phyloP scores from a whole-genome alignment of 2,113 vertebrate genomes.

The Ailurus styani region DNA sequence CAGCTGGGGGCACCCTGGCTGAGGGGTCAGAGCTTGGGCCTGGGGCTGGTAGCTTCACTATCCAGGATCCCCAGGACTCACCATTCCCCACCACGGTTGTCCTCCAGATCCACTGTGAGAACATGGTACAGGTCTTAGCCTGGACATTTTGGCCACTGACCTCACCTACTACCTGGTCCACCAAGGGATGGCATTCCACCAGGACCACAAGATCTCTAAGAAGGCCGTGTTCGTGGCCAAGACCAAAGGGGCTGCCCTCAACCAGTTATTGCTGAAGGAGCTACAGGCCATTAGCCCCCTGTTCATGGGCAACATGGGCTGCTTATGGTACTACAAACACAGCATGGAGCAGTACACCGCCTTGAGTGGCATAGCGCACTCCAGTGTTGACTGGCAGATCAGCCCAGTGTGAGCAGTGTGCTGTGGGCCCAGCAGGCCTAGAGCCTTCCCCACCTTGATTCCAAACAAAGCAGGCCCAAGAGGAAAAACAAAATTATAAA shows the following conservation, averaged over 20 bases:
- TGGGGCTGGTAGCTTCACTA: background rate
- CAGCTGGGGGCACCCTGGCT: background rate
- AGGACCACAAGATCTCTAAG: conserved; percentile 89
- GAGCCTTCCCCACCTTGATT: background rate
- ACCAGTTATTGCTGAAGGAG: conserved; percentile 87
- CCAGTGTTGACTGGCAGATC: conserved; percentile 89
- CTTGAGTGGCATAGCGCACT: conserved; percentile 88
- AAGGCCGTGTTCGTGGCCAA: conserved; percentile 91
- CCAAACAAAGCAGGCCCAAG: conserved; percentile 18
- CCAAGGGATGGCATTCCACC: conserved; percentile 95
- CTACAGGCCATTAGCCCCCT: conserved; percentile 85
- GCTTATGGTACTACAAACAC: conserved; percentile 90
- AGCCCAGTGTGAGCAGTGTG: conserved; percentile 88
- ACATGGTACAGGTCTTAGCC: conserved; percentile 90
- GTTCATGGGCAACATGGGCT: conserved; percentile 85
- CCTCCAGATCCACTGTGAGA: conserved; percentile 87
- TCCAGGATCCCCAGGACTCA: background rate
- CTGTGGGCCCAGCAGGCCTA: conserved; percentile 77
- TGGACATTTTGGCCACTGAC: conserved; percentile 93
- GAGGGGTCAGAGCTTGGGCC: background rate
- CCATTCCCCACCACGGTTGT: fast-evolving
- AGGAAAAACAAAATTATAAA: background rate
- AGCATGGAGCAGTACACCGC: conserved; percentile 94
- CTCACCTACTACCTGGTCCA: conserved; percentile 94
- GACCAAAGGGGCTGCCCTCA: conserved; percentile 85